phyloP scores from a whole-genome alignment of 92 coral and sea anemone genomes.

The Parazoanthus atlanticus region DNA sequence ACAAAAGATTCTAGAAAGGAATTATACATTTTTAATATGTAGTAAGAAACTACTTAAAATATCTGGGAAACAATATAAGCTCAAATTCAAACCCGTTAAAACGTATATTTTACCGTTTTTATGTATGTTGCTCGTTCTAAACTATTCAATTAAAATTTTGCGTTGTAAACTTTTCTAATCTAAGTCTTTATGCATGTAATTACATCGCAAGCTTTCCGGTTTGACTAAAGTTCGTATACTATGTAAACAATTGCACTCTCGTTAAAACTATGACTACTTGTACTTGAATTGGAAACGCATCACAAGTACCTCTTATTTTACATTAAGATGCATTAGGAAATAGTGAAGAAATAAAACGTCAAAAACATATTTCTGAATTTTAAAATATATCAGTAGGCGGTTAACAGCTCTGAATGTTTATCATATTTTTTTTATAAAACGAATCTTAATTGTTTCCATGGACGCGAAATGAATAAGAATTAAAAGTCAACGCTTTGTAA shows the following conservation, averaged over 20 bases:
- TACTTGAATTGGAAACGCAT: not conserved
- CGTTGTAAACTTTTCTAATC: not conserved
- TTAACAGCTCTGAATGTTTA: not conserved
- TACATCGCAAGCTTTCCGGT: not conserved
- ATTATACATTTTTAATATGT: not conserved
- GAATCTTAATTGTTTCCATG: too few relatives aligned
- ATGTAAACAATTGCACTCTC: not conserved
- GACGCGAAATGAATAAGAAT: too few relatives aligned
- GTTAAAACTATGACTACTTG: not conserved
- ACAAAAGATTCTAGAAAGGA: too few relatives aligned
- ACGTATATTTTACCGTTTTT: not conserved
- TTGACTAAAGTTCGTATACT: not conserved
- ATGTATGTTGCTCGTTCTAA: not conserved
- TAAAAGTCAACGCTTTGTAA: not conserved
- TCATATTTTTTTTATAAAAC: too few relatives aligned
- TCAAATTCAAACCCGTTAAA: not conserved
- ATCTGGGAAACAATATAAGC: too few relatives aligned
- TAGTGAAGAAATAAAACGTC: not conserved
- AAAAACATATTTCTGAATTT: too few relatives aligned
- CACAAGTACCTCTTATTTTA: not conserved
- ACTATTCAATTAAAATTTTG: not conserved
- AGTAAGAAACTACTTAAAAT: too few relatives aligned
- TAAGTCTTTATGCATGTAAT: not conserved
- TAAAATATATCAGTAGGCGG: not conserved
- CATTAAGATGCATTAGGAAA: not conserved